phyloP scores from a whole-genome alignment of 2,797 vertebrate species.

The Okamejei kenojei region DNA sequence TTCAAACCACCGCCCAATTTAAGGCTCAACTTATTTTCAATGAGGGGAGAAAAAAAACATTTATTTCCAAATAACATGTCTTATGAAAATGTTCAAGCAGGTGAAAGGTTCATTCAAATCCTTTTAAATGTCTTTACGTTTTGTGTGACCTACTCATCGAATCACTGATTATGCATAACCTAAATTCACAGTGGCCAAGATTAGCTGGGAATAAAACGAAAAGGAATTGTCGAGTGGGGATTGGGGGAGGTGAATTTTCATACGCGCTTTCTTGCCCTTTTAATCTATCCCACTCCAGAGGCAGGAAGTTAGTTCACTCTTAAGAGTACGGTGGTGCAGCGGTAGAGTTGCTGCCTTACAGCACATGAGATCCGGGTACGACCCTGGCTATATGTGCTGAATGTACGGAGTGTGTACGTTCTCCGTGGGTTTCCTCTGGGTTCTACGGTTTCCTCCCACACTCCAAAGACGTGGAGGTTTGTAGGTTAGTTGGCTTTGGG shows the following conservation, averaged over 20 bases:
- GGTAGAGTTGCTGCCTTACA: too few relatives aligned
- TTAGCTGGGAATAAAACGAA: neutral
- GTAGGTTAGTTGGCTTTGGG: too few relatives aligned
- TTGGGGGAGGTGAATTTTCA: neutral
- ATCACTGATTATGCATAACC: slow-evolving; percentile 30
- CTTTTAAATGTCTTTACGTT: neutral
- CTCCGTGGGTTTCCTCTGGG: too few relatives aligned
- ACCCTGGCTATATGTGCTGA: too few relatives aligned
- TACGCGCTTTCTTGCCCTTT: neutral
- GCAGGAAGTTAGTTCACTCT: too few relatives aligned
- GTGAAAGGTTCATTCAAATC: neutral
- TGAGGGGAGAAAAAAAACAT: neutral
- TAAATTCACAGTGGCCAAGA: neutral
- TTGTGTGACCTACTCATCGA: neutral
- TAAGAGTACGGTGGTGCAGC: too few relatives aligned
- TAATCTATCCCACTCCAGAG: neutral
- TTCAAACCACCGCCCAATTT: neutral
- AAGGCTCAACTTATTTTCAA: neutral
- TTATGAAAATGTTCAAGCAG: neutral
- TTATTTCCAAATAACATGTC: neutral
- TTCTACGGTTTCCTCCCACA: too few relatives aligned
- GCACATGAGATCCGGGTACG: too few relatives aligned
- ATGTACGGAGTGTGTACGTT: too few relatives aligned
- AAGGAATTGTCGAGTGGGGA: neutral
- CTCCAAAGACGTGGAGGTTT: too few relatives aligned